phyloP scores from a whole-genome alignment of 2,797 vertebrate species.

The Pangasius macronema region DNA sequence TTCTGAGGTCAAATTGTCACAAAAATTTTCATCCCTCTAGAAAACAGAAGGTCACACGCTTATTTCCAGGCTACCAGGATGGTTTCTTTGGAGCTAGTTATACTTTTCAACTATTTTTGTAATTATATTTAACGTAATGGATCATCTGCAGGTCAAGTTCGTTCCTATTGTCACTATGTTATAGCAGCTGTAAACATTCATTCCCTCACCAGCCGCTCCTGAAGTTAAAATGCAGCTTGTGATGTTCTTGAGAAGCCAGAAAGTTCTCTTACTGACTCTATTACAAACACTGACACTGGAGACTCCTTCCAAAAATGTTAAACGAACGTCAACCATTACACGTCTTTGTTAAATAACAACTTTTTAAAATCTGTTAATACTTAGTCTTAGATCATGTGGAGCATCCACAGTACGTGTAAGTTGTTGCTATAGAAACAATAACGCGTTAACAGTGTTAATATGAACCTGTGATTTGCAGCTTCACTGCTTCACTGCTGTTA shows the following conservation, averaged over 20 bases:
- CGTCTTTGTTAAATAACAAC: neutral
- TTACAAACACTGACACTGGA: neutral
- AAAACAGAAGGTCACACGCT: neutral
- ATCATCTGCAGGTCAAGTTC: neutral
- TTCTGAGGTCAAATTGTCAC: neutral
- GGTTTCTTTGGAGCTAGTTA: neutral
- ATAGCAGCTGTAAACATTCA: neutral
- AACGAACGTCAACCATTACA: neutral
- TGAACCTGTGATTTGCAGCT: neutral
- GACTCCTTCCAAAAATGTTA: neutral
- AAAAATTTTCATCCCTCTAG: neutral
- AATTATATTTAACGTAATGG: neutral
- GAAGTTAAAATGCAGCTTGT: neutral
- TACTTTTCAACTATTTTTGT: neutral
- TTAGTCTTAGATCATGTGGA: neutral
- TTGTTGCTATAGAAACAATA: neutral
- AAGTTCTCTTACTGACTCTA: neutral
- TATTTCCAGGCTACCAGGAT: neutral
- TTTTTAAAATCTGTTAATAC: neutral
- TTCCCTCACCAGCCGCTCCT: neutral
- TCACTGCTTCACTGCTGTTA: neutral
- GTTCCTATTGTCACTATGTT: neutral
- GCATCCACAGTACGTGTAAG: neutral
- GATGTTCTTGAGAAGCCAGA: neutral
- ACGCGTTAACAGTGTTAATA: neutral